A percentile compares a stretch with the other conserved stretches of the same genome.
phyloP scores from a whole-genome alignment of 2,797 vertebrate genomes.

The Chelonia mydas region DNA sequence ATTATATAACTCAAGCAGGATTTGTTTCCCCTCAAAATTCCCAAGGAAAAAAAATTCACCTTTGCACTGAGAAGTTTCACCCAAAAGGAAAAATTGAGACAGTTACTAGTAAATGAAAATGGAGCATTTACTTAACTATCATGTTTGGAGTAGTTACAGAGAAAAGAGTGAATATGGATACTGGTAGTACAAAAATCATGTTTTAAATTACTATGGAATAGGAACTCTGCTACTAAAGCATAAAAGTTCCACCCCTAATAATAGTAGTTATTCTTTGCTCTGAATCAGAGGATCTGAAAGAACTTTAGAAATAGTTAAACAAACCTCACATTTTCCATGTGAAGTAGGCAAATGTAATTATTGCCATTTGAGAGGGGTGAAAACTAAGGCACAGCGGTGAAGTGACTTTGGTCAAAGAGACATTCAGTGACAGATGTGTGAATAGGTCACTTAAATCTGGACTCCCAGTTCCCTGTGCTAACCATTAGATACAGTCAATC shows the following conservation, averaged over 20 bases:
- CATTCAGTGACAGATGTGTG: background rate
- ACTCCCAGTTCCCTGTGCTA: background rate
- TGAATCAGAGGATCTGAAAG: background rate
- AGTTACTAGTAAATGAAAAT: background rate
- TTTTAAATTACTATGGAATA: conserved; percentile 12
- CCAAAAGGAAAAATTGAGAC: background rate
- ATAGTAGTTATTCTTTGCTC: background rate
- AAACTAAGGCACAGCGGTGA: background rate
- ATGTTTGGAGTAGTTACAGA: background rate
- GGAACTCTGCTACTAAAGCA: background rate
- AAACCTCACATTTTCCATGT: background rate
- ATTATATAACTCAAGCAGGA: background rate
- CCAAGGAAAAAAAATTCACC: background rate
- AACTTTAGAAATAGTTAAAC: conserved; percentile 6
- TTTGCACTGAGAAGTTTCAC: background rate
- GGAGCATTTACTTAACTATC: background rate
- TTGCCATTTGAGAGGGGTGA: background rate
- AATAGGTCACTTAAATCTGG: background rate
- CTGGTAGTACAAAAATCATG: background rate
- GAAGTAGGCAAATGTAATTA: background rate
- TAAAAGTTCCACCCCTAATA: background rate
- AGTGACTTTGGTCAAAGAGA: background rate
- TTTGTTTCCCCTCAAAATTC: background rate
- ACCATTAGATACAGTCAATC: background rate
- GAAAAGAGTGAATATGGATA: background rate